Conservation (phyloP, 2,113 vertebrate species). For the Menura novaehollandiae region DNA sequence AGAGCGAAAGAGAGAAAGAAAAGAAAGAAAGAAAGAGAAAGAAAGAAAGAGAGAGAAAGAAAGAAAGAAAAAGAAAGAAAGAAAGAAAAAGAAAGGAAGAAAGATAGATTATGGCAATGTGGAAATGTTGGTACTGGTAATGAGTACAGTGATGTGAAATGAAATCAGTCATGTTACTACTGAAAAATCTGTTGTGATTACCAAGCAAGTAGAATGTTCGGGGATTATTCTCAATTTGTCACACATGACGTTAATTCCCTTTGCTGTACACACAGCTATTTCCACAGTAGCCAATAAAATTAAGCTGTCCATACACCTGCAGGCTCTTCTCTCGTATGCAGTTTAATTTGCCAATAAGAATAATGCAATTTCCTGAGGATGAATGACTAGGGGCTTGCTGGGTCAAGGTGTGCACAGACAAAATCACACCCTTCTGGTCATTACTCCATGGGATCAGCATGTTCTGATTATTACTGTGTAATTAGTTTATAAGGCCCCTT, state of each 20-base stretch:
- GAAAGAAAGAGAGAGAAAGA: no score
- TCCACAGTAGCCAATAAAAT: not conserved
- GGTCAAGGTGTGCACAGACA: constrained; percentile 12
- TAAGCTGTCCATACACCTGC: not conserved
- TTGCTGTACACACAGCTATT: not conserved
- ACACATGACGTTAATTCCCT: not conserved
- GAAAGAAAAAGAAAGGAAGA: no score
- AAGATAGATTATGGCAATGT: not conserved
- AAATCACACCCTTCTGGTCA: not conserved
- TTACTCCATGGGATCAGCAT: not conserved
- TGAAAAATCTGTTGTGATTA: not conserved
- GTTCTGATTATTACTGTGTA: constrained; percentile 18
- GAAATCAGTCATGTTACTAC: not conserved
- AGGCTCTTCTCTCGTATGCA: not conserved
- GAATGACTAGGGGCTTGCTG: not conserved
- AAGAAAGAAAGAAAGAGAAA: no score
- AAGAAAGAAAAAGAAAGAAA: not conserved
- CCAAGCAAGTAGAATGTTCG: not conserved
- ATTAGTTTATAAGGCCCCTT: constrained; percentile 31
- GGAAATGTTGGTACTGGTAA: not conserved
- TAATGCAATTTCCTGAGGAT: constrained; percentile 1
- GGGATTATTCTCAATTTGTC: not conserved
- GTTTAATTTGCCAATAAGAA: constrained; percentile 15
- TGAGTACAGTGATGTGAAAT: not conserved
- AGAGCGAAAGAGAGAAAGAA: no score